Conservation (phyloP, 1,140 invertebrate species). For the Lordiphosa collinella region DNA sequence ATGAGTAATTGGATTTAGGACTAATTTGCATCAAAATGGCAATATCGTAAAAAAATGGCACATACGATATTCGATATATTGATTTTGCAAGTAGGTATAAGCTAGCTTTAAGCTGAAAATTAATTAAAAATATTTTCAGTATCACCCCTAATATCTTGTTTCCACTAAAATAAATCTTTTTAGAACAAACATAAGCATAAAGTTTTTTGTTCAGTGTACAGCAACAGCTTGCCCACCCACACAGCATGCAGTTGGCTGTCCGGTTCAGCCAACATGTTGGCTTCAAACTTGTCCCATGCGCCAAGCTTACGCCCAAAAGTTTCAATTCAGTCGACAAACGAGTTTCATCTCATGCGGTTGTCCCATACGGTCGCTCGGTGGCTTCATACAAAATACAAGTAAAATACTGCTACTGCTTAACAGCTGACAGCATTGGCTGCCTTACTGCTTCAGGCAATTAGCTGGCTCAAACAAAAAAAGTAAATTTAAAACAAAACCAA, state of each 20-base stretch:
- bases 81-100: too few relatives aligned
- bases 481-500: conserved; percentile 2
- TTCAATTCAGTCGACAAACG: conserved; percentile 51
- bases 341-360: conserved; percentile 51
- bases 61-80: too few relatives aligned
- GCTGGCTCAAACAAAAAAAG: conserved; percentile 16
- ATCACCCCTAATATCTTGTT: too few relatives aligned
- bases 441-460: conserved; percentile 7
- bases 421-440: not conserved
- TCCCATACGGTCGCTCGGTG: conserved; percentile 7
- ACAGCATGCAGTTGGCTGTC: conserved; percentile 4
- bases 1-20: too few relatives aligned
- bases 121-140: too few relatives aligned
- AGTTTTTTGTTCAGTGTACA: conserved; percentile 3
- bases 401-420: conserved; percentile 9
- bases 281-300: conserved; percentile 11
- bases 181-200: too few relatives aligned
- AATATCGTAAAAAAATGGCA: too few relatives aligned
- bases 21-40: too few relatives aligned
- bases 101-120: too few relatives aligned
- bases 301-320: conserved; percentile 20
- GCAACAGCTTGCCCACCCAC: conserved; percentile 41
- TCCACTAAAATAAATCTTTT: too few relatives aligned
- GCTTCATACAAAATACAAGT: conserved; percentile 1
- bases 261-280: conserved; percentile 24